Evolutionary conservation across 23 tunicate genomes (phyloP).

Genomic region (Trididemnum clinides): DNA sequence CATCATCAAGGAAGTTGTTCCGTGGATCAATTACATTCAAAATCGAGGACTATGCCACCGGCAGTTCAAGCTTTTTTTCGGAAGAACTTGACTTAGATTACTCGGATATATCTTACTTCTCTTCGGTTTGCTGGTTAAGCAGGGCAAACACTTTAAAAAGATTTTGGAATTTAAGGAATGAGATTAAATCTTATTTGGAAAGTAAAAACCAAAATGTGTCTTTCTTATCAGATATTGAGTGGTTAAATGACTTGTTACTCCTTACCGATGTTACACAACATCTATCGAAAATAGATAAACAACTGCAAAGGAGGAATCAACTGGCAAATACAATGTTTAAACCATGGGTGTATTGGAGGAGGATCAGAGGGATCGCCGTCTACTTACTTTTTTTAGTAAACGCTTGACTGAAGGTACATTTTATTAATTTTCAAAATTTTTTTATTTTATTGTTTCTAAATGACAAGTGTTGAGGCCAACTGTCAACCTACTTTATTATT

Average conservation of each 20-base stretch:
- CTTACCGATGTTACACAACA: conserved; percentile 33
- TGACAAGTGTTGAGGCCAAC: no score
- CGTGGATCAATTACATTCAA: conserved; percentile 27
- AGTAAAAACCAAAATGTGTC: conserved; percentile 39
- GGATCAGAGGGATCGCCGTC: no score
- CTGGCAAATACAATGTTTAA: conserved; percentile 38
- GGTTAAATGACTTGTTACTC: conserved; percentile 41
- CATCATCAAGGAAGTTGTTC: conserved; percentile 44
- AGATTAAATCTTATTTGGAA: conserved; percentile 33
- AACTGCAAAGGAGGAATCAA: conserved; percentile 35
- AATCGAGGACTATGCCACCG: conserved; percentile 32
- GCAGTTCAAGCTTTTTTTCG: conserved; percentile 37
- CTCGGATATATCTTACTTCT: conserved; percentile 40
- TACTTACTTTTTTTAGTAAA: no score
- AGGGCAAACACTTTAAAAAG: conserved; percentile 45
- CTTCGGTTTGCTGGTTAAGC: conserved; percentile 45
- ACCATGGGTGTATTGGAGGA: no score
- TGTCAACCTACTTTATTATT: no score
- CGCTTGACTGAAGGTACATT: no score
- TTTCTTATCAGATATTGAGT: conserved; percentile 7
- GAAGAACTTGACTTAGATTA: conserved; percentile 41
- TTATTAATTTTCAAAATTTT: no score
- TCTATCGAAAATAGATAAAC: conserved; percentile 6
- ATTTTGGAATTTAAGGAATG: conserved; percentile 43
- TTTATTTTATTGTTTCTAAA: no score